Conservation (phyloP, 2,888 invertebrate genomes). For the Notodonta dromedarius region DNA sequence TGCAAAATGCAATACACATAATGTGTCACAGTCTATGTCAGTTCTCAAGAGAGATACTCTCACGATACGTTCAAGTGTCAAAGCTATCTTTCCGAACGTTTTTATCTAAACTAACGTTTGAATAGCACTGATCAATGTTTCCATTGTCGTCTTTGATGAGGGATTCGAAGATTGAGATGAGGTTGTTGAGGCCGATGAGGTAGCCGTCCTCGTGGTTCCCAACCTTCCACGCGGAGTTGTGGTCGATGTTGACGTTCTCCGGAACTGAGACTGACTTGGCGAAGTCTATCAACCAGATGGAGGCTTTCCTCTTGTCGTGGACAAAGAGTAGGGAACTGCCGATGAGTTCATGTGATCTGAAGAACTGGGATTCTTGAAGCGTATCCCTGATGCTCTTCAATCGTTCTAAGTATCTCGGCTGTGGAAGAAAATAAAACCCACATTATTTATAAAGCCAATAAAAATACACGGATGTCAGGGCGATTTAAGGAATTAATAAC, state of each 20-base stretch:
- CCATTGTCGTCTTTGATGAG: constrained; percentile 80
- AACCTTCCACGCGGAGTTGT: constrained; percentile 94
- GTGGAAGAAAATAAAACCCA: constrained; percentile 55
- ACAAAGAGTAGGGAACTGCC: constrained; percentile 98
- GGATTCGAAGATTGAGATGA: constrained; percentile 92
- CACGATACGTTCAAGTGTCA: constrained; percentile 67
- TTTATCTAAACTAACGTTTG: constrained; percentile 63
- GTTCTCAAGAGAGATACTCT: constrained; percentile 47
- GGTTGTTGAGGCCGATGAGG: constrained; percentile 94
- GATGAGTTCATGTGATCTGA: constrained; percentile 96
- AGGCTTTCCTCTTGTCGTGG: constrained; percentile 94
- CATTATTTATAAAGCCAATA: neutral
- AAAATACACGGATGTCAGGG: neutral
- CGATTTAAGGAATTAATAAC: too few relatives aligned
- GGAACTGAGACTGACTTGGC: constrained; percentile 96
- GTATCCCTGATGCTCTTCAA: constrained; percentile 93
- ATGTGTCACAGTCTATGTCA: constrained; percentile 48
- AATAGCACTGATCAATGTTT: constrained; percentile 68
- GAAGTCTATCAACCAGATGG: constrained; percentile 99
- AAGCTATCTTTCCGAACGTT: constrained; percentile 69
- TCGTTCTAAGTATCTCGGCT: constrained; percentile 93
- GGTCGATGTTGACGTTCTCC: constrained; percentile 88
- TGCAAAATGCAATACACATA: constrained; percentile 47
- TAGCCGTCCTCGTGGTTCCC: constrained; percentile 99
- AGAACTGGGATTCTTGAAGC: constrained; percentile 94